Percentiles rank a stretch among this genome's conserved stretches.
These are phyloP conservation scores for Subacronicta megacephala DNA, from an alignment of 2,888 invertebrate genomes.

Conservation along the genomic window DNA sequence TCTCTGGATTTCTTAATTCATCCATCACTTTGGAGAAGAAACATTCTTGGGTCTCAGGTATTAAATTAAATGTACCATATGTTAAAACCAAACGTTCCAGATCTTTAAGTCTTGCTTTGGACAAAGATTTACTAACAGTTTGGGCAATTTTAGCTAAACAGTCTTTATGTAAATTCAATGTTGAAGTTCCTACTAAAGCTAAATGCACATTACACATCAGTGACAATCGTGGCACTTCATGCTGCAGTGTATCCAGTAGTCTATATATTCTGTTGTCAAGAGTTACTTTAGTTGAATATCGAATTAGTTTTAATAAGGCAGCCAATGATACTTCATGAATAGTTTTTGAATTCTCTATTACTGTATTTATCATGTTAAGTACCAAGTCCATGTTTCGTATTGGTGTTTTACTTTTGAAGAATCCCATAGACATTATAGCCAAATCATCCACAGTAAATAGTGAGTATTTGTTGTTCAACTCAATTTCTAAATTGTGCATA, in stretches of 20 bases:
- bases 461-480: slow-evolving; percentile 85
- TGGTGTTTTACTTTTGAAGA: slow-evolving; percentile 93
- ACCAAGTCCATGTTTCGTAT: slow-evolving; percentile 88
- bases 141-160: slow-evolving; percentile 84
- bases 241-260: slow-evolving; percentile 87
- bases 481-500: slow-evolving; percentile 91
- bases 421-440: slow-evolving; percentile 93
- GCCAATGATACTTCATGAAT: slow-evolving; percentile 92
- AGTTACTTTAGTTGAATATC: slow-evolving; percentile 88
- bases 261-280: slow-evolving; percentile 81
- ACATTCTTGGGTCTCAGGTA: slow-evolving; percentile 79
- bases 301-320: slow-evolving; percentile 91
- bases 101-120: slow-evolving; percentile 91
- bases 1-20: slow-evolving; percentile 86
- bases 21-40: slow-evolving; percentile 78
- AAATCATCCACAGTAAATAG: slow-evolving; percentile 91
- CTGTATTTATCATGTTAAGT: slow-evolving; percentile 83
- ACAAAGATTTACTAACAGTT: slow-evolving; percentile 83
- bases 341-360: slow-evolving; percentile 83
- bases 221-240: slow-evolving; percentile 90
- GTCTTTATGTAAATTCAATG: slow-evolving; percentile 75
- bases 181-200: slow-evolving; percentile 90
- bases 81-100: slow-evolving; percentile 92
- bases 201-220: slow-evolving; percentile 91
- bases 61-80: slow-evolving; percentile 90